Conservation (phyloP, 1,140 invertebrate genomes). For the Drosophila teissieri region DNA sequence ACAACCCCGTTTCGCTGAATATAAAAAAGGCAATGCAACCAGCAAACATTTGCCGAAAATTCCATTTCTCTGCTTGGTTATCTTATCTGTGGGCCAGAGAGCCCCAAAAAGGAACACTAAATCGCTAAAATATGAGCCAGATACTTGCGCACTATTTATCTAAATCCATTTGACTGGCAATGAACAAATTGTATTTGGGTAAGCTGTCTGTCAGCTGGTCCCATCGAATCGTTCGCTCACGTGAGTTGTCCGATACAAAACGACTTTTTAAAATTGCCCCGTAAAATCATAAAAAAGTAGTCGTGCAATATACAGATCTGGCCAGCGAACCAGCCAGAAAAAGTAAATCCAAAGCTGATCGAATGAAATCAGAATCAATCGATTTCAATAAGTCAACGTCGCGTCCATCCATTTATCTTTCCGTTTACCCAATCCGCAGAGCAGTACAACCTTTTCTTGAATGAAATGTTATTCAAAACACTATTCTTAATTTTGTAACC, state of each 20-base stretch:
- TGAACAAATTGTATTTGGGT: slow-evolving; percentile 72
- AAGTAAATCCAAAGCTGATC: slow-evolving; percentile 15
- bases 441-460: too few species aligned
- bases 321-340: slow-evolving; percentile 16
- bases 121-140: not conserved
- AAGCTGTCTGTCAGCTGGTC: slow-evolving; percentile 57
- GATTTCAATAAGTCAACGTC: slow-evolving; percentile 67
- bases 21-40: slow-evolving; percentile 5
- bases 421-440: slow-evolving; percentile 11
- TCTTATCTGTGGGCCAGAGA: slow-evolving; percentile 41
- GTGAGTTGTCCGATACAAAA: slow-evolving; percentile 58
- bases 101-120: slow-evolving; percentile 19
- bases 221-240: slow-evolving; percentile 61
- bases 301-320: slow-evolving; percentile 57
- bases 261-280: slow-evolving; percentile 70
- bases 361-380: slow-evolving; percentile 57
- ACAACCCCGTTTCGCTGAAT: not conserved
- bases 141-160: slow-evolving; percentile 9
- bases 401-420: slow-evolving; percentile 30
- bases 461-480: not conserved
- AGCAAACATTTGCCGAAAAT: slow-evolving; percentile 18
- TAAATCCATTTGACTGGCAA: slow-evolving; percentile 45
- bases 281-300: slow-evolving; percentile 25
- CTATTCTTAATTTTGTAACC: too few species aligned
- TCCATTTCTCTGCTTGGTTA: slow-evolving; percentile 13